Base-by-base conservation (phyloP, 2,113 vertebrate species). In the Apistogramma diplotaenia region DNA sequence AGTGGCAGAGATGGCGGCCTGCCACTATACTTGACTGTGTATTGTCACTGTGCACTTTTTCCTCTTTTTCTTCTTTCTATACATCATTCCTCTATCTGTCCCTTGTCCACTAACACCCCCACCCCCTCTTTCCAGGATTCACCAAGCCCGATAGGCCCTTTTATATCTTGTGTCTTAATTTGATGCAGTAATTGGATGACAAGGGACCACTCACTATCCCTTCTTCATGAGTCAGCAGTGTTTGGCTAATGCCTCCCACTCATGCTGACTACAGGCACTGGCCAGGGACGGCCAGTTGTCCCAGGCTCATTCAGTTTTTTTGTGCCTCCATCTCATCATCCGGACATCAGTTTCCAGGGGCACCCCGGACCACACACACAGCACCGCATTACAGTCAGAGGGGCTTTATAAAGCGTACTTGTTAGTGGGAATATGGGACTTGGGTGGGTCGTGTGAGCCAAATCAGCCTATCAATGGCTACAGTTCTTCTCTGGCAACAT, bases 311-410 rank as follows among this genome's bases (percentile, higher is more conserved):
- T 94, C 89, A 90, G 70, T 62, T 86, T 91, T 91, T 77, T 89
- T 92, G 86, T 90, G 73, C 87, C 81, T 88, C 88, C 82, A 72
- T 86, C 91, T 92, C 90, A 91, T 93, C 91, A 86, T 81, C 83
- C 71, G 77, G 78, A 81, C 53, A n/a, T 88, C 85, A 83, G 76
- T 71, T 90, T 90, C 77, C 82, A 83, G 75, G 62, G 82, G 82
- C 80, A 53, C 88, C 70, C 62, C 27, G 37, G 92, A 92, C 93
- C 93, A 93, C 93, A 92, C 93, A 92, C 92, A 92, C 91, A 90
- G 83, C 62, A 81, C 71, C 78, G 67, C 83, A 87, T 82, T 87
- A 86, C 82, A 83, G 87, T 91, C 60, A 70, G 71, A 73, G 78
- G 83, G 87, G 82, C 88, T 89, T 89, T 88, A 82, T 79, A 59